These are phyloP conservation scores for Nomada flava DNA, from an alignment of 2,888 invertebrate genomes.

Conservation along the genomic window DNA sequence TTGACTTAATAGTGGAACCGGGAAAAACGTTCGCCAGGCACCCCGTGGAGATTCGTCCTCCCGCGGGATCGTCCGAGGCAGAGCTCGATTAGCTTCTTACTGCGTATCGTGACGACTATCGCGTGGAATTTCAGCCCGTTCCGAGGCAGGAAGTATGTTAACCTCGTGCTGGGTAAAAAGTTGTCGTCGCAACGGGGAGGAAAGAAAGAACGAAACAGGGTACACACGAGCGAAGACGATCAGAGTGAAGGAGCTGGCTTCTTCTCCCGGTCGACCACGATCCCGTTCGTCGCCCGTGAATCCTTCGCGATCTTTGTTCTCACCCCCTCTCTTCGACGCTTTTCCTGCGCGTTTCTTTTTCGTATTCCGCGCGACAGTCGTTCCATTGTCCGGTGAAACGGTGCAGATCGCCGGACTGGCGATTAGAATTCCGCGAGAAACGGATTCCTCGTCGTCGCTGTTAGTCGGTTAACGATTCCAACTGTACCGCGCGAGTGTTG, in stretches of 20 bases:
- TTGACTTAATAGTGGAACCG: not conserved
- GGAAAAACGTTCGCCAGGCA: constrained; percentile 48
- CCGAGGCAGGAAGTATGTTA: constrained; percentile 76
- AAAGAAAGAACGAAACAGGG: constrained; percentile 45
- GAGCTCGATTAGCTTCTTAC: constrained; percentile 72
- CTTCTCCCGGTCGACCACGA: constrained; percentile 34
- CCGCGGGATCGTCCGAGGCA: constrained; percentile 51
- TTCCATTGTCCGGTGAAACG: constrained; percentile 47
- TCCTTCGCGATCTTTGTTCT: constrained; percentile 30
- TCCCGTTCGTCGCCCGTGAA: constrained; percentile 48
- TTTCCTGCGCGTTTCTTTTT: constrained; percentile 38
- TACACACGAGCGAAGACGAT: constrained; percentile 27
- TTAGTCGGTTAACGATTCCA: constrained; percentile 57
- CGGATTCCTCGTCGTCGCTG: constrained; percentile 47
- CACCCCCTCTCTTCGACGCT: constrained; percentile 16
- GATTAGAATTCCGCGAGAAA: constrained; percentile 61
- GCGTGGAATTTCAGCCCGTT: constrained; percentile 73
- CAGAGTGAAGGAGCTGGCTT: constrained; percentile 20
- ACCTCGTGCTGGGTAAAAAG: constrained; percentile 72
- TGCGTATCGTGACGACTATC: constrained; percentile 70
- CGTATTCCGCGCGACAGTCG: constrained; percentile 41
- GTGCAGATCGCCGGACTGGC: constrained; percentile 16
- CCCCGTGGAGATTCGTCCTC: constrained; percentile 61
- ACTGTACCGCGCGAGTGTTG: constrained; percentile 40
- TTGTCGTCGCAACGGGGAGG: constrained; percentile 62